Evolutionary conservation across 2,797 vertebrate genomes (phyloP).

Genomic region (Gephyroberyx darwinii): DNA sequence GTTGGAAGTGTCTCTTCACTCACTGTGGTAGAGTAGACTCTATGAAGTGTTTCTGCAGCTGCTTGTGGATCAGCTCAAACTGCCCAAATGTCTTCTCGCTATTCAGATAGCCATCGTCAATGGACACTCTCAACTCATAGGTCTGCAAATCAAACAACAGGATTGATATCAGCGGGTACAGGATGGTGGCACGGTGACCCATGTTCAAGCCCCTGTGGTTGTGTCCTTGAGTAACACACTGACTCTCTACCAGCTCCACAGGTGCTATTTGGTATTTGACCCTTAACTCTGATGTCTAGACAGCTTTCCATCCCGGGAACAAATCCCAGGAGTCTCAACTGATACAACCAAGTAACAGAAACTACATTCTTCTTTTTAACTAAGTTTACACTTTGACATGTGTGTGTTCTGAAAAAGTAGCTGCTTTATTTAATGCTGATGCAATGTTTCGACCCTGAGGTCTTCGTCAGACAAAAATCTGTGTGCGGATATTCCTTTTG

Average conservation of each 20-base stretch:
- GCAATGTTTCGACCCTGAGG: too few relatives aligned
- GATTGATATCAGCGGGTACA: too few relatives aligned
- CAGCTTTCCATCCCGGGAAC: background rate
- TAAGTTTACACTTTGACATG: background rate
- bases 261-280: too few relatives aligned
- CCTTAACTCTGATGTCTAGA: background rate
- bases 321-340: too few relatives aligned
- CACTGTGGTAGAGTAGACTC: constrained; percentile 84
- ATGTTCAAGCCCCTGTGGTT: too few relatives aligned
- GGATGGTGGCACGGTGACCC: background rate
- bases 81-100: constrained; percentile 83
- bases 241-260: too few relatives aligned
- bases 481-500: too few relatives aligned
- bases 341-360: too few relatives aligned
- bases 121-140: constrained; percentile 82
- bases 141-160: constrained; percentile 64
- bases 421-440: too few relatives aligned
- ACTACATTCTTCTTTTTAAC: background rate
- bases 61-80: constrained; percentile 85
- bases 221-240: too few relatives aligned
- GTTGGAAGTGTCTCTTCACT: constrained; percentile 56
- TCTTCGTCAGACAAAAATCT: too few relatives aligned
- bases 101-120: constrained; percentile 76
- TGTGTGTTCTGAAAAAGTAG: background rate
- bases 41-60: constrained; percentile 85